Base-by-base conservation (phyloP, 2,113 vertebrate species). In the Tenrec ecaudatus region DNA sequence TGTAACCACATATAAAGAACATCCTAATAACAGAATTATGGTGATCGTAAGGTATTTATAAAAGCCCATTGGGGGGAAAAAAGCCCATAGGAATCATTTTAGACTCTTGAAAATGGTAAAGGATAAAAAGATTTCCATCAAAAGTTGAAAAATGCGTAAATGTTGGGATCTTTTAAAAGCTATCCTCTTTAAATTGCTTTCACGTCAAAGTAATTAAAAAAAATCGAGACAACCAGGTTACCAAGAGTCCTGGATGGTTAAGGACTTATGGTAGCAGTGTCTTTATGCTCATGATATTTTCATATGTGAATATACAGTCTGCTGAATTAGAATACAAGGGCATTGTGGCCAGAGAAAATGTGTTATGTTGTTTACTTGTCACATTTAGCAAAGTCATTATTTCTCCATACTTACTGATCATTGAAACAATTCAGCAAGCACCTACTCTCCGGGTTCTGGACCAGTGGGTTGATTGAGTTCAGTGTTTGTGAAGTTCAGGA, bases 391-490 rank as follows among this genome's bases (percentile, higher is more conserved):
- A 79, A 92, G 29, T 90, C 43, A 0, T 60, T 38, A 53, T n/a
- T 91, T 86, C 64, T 92, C 60, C 43, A 0, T 87, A 75, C 16
- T 88, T 76, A 78, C 2, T 78, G 84, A 84, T 88, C 60, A 86
- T 82, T 90, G 36, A 87, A 89, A 57, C 64, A 64, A 96, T 86
- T 91, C 68, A 88, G 80, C 36, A 38, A 66, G n/a, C 17, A 85
- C 10, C 38, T 91, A 23, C 64, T 93, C 43, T 92, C 77, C 10
- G 73, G 29, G 31, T 86, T 91, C 47, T 81, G 68, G 47, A 16
- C 76, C 10, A 93, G 64, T 82, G 33, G 94, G 81, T 80, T 93
- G 69, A 89, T 69, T 89, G 80, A 85, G 82, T 95, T 90, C 82
- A 12, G n/a, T 88, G 58, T 82, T 90, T 94, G 62, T 64, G 33